Base-by-base conservation (phyloP, 2,888 invertebrate species). In the Chymomyza caudatula region DNA sequence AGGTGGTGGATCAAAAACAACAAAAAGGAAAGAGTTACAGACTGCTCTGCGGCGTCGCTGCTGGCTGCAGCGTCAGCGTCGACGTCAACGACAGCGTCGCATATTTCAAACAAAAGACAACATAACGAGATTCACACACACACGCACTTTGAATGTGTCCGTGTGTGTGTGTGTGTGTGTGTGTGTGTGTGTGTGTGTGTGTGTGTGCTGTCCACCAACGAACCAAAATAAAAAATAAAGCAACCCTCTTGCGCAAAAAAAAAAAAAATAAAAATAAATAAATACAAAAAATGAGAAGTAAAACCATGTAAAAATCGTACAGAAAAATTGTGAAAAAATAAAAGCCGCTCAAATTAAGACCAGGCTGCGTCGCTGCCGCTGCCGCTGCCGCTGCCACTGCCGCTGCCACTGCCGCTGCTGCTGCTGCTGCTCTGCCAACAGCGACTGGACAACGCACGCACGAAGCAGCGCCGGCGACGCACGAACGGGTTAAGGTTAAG, bases 301-400 rank as follows among this genome's bases (percentile, higher is more conserved):
- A 29, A 54, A 25, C 54, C 17, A 54, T 25, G 23, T 29, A 23
- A 72, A 77, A 69, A 67, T 73, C 58, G 57, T 64, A 66, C 43
- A 67, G 73, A 76, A 71, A 76, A 84, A 86, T 86, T 86, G 86
- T 76, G 85, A 86, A 78, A 81, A 81, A 81, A 86, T 85, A 86
- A 85, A 85, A 86, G 85, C 86, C 83, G 81, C 81, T 81, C 85
- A 81, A 81, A 81, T 81, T 86, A 81, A 81, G 80, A 85, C 81
- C 81, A 86, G 29, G 29, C 82, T 86, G 71, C n/a, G 49, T 19
- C 17, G 4, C 43, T 43, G 13, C 22, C 20, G 19, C 22, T n/a
- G 47, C 51, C 49, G 5, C 49, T 13, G 19, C 23, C 19, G 54
- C 71, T 63, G 55, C 17, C n/a, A n/a, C n/a, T n/a, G n/a, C n/a